phyloP scores from a whole-genome alignment of 2,888 invertebrate genomes.

The Aspidiotus destructor region DNA sequence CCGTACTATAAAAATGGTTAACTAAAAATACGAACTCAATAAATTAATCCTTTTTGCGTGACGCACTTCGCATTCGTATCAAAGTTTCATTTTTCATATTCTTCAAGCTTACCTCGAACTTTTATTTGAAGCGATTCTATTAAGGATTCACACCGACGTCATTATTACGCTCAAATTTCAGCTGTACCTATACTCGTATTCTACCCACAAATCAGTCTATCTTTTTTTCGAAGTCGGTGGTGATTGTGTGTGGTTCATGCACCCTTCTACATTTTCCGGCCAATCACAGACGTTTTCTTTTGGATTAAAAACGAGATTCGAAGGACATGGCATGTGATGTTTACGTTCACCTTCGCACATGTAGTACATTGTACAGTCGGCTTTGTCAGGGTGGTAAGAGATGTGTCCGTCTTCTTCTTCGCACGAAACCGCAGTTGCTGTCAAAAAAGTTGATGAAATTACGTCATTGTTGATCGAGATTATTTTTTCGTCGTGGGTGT shows the following conservation, averaged over 20 bases:
- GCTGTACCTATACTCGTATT: too few relatives aligned
- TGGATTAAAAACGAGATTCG: conserved; percentile 82
- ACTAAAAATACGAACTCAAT: conserved; percentile 20
- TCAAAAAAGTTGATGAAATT: not conserved
- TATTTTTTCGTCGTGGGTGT: not conserved
- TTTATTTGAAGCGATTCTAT: too few relatives aligned
- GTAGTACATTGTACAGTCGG: conserved; percentile 87
- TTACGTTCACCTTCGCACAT: conserved; percentile 93
- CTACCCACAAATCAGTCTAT: not conserved
- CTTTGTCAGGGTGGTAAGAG: conserved; percentile 81
- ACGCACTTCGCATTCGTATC: too few relatives aligned
- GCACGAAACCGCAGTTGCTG: conserved; percentile 79
- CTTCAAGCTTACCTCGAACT: too few relatives aligned
- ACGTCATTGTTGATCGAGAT: too few relatives aligned
- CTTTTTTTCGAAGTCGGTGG: conserved; percentile 44
- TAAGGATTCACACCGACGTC: too few relatives aligned
- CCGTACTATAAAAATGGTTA: conserved; percentile 9
- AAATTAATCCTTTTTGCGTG: conserved; percentile 3
- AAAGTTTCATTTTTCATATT: too few relatives aligned
- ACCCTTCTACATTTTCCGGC: conserved; percentile 89
- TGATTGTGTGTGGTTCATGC: conserved; percentile 59
- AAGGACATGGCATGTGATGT: conserved; percentile 92
- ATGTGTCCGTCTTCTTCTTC: conserved; percentile 93
- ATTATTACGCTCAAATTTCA: too few relatives aligned
- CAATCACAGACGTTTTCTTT: conserved; percentile 92